A percentile compares a stretch with the other conserved stretches of the same genome.
phyloP scores from a whole-genome alignment of 2,113 vertebrate species.

The Dasyprocta punctata region DNA sequence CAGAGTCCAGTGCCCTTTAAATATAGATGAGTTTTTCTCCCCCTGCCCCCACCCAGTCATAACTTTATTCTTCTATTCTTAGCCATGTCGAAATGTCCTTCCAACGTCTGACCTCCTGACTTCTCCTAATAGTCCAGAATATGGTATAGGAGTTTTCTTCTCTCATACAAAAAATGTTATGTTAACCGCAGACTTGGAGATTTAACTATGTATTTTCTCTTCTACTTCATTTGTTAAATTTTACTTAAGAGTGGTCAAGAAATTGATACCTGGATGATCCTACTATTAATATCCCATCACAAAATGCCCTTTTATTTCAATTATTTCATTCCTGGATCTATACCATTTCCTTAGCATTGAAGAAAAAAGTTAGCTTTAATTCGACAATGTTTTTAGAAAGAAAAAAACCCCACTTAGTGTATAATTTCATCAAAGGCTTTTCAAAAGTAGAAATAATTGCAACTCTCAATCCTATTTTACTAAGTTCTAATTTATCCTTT shows the following conservation, averaged over 20 bases:
- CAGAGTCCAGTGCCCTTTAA: neutral
- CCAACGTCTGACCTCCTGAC: neutral
- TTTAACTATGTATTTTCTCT: neutral
- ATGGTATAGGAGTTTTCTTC: neutral
- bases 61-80: neutral
- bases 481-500: constrained; percentile 56
- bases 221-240: constrained; percentile 39
- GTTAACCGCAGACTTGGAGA: neutral
- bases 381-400: constrained; percentile 14
- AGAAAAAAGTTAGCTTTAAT: constrained; percentile 51
- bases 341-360: neutral
- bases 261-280: neutral
- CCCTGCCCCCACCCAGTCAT: neutral
- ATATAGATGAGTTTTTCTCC: neutral
- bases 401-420: neutral
- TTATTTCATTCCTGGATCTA: constrained; percentile 7
- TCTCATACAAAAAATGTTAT: neutral
- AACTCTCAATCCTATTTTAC: constrained; percentile 56
- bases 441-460: constrained; percentile 63
- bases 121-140: neutral
- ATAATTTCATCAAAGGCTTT: constrained; percentile 65
- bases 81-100: neutral
- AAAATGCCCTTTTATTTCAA: constrained; percentile 45
- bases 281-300: constrained; percentile 42
- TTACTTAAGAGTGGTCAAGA: constrained; percentile 9